A percentile compares a stretch with the other conserved stretches of the same genome.
Evolutionary conservation across 2,888 invertebrate species (phyloP).

Genomic region (Lepas anatifera): DNA sequence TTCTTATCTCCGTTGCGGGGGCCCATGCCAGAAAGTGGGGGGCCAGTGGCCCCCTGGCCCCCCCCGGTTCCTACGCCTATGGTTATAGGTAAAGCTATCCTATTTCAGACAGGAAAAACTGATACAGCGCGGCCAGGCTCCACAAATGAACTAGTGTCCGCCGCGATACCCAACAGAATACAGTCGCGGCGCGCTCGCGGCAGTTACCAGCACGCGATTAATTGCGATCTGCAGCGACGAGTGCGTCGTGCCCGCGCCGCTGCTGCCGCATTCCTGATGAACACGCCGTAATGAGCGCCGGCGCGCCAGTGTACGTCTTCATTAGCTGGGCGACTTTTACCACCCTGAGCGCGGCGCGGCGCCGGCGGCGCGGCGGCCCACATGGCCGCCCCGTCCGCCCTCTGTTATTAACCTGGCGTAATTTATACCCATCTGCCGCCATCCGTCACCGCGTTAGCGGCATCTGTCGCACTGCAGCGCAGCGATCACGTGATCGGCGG

Average conservation of each 20-base stretch:
- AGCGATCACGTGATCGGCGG: too few species aligned
- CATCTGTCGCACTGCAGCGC: too few species aligned
- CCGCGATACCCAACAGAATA: too few species aligned
- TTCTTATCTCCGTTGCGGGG: too few species aligned
- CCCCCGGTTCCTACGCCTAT: too few species aligned
- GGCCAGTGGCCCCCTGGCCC: too few species aligned
- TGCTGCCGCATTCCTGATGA: background rate
- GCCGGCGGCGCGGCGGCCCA: background rate
- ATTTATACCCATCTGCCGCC: background rate
- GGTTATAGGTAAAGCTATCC: too few species aligned
- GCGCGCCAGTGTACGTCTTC: background rate
- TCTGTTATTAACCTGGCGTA: constrained; percentile 7
- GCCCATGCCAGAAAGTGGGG: too few species aligned
- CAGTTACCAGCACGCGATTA: background rate
- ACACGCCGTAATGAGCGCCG: constrained; percentile 3
- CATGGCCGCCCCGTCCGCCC: background rate
- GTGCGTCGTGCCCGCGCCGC: background rate
- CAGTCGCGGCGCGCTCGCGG: too few species aligned
- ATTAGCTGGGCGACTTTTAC: constrained; percentile 2
- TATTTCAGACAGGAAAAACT: too few species aligned
- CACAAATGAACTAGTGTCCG: too few species aligned
- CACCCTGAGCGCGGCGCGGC: background rate
- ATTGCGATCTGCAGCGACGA: background rate
- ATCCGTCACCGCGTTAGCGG: constrained; percentile 2
- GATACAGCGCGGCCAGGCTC: too few species aligned